Percentiles rank a stretch among this genome's conserved stretches.
Evolutionary conservation across 35 echinoderm and acorn worm species (phyloP).

Genomic region (Ophioderma brevispina): DNA sequence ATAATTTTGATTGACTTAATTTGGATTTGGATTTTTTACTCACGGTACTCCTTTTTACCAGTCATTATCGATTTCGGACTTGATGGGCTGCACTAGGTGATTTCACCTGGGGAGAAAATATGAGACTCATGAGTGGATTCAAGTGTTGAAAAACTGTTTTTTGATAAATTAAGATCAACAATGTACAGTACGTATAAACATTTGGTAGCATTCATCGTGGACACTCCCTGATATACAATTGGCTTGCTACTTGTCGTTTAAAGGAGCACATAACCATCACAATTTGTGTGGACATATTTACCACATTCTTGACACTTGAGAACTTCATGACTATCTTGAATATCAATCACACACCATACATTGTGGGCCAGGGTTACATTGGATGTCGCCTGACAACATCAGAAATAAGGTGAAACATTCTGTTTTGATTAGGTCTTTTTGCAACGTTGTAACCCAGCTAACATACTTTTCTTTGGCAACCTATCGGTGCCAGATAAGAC

Average conservation of each 20-base stretch:
- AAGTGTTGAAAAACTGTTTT: neutral
- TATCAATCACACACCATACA: neutral
- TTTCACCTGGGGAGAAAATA: neutral
- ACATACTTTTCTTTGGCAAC: neutral
- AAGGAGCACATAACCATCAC: neutral
- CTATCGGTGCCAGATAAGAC: neutral
- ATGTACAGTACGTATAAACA: neutral
- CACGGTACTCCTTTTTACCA: neutral
- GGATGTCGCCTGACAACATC: neutral
- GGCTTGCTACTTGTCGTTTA: neutral
- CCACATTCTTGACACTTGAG: neutral
- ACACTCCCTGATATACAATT: neutral
- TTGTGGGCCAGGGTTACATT: neutral
- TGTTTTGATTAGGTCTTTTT: neutral
- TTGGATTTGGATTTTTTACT: neutral
- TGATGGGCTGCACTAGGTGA: neutral
- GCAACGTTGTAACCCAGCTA: neutral
- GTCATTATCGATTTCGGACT: neutral
- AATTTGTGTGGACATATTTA: neutral
- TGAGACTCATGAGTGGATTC: neutral
- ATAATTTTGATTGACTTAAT: neutral
- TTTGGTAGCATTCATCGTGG: neutral
- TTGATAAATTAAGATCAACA: neutral
- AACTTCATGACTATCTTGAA: neutral
- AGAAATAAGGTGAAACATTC: neutral